Base-by-base conservation (phyloP, 2,113 vertebrate genomes). In the Synodontis membranacea region DNA sequence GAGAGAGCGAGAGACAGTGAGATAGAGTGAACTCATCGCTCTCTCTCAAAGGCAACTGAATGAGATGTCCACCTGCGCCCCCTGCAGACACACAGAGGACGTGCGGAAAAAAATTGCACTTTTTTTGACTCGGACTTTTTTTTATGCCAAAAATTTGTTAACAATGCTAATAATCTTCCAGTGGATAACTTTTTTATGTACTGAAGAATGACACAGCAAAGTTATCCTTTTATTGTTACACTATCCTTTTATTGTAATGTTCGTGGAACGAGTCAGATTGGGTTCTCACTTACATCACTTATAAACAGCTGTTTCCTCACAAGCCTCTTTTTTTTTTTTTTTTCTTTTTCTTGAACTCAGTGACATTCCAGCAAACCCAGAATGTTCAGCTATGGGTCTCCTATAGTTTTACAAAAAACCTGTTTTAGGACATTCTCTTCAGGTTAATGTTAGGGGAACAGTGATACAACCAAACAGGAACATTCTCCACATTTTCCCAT, bases 1-100 rank as follows among this genome's bases (percentile, higher is more conserved):
- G 42, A 46, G 39, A 48, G 72, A 44, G 23, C 44, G 70, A 37
- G 34, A 72, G 19, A 74, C 39, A 46, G 10, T 46, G 4, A 74
- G 4, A 74, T 37, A 21, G 3, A 46, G 23, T 39, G 5, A 76
- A 48, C 14, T 80, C 9, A 3, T 56, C 8, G 23, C 25, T 74
- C 23, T 80, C 25, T 75, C 21, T 72, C 42, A 76, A 14, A 31
- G 12, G 74, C 21, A 34, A 54, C 17, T 34, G 31, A 3, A 34
- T 34, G 58, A 15, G 60, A 46, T 37, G 28, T 68, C 12, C 10
- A 46, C 17, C 48, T 80, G 25, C 17, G 28, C 84, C 84, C 44
- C 84, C 81, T 83, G 60, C 81, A 48, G 81, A 80, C 28, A 86
- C 28, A 39, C 11, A 5, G 9, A n/a, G 23, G 84, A 19, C 14